Conservation (phyloP, 2,797 vertebrate genomes). For the Hoplostethus atlanticus region DNA sequence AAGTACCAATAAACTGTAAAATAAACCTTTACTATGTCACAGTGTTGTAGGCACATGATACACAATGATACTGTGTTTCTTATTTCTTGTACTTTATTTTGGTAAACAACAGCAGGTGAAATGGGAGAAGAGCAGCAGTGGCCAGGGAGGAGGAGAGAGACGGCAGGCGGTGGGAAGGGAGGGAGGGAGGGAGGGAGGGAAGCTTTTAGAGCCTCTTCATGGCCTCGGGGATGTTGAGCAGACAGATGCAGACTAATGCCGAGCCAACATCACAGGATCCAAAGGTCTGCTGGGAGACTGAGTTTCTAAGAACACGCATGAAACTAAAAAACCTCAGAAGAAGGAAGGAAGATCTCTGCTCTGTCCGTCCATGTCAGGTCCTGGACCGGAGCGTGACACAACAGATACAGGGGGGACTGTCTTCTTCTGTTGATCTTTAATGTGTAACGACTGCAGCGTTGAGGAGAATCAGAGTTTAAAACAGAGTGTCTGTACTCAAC, state of each 20-base stretch:
- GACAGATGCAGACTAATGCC: slow-evolving; percentile 31
- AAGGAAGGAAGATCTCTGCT: neutral
- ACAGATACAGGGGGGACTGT: neutral
- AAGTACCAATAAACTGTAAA: slow-evolving; percentile 4
- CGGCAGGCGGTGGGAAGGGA: neutral
- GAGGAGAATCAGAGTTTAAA: neutral
- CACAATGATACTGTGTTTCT: neutral
- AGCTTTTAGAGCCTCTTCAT: slow-evolving; percentile 40
- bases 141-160: neutral
- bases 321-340: slow-evolving; percentile 24
- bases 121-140: neutral
- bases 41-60: neutral
- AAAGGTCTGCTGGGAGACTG: slow-evolving; percentile 43
- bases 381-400: neutral
- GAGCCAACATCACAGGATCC: slow-evolving; percentile 49
- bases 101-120: slow-evolving; percentile 10
- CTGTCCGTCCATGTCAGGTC: neutral
- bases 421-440: neutral
- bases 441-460: neutral
- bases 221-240: slow-evolving; percentile 28
- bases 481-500: no score
- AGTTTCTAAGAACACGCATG: slow-evolving; percentile 42
- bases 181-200: slow-evolving; percentile 10
- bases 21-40: neutral
- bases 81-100: neutral